Conservation (phyloP, 2,888 invertebrate species). For the Heteropelma amictum region DNA sequence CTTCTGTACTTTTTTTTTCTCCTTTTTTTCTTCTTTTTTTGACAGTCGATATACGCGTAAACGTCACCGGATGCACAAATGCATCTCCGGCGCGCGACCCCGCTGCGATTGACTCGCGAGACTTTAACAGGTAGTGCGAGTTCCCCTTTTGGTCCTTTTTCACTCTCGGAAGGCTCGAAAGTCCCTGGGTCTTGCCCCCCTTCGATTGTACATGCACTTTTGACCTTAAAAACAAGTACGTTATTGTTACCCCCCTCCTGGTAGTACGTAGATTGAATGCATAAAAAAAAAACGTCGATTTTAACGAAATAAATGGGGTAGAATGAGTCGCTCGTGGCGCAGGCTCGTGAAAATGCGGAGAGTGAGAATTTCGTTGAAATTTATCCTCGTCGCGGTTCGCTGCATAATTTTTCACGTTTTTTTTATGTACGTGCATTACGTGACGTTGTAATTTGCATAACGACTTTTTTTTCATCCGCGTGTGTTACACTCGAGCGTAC, state of each 20-base stretch:
- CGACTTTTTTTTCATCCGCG: not conserved
- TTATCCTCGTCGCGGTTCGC: too few species aligned
- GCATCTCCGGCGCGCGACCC: slow-evolving; percentile 33
- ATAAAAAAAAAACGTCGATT: too few species aligned
- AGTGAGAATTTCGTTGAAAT: too few species aligned
- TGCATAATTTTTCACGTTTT: not conserved
- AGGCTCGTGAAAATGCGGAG: too few species aligned
- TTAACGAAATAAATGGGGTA: too few species aligned
- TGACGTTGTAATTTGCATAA: not conserved
- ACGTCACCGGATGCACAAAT: slow-evolving; percentile 43
- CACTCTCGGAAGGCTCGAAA: slow-evolving; percentile 29
- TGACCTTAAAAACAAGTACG: not conserved
- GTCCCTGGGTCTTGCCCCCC: slow-evolving; percentile 22
- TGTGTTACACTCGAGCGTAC: not conserved
- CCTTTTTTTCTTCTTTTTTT: not conserved
- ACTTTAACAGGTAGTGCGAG: slow-evolving; percentile 45
- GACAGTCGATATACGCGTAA: not conserved
- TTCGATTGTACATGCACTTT: slow-evolving; percentile 30
- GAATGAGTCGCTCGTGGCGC: too few species aligned
- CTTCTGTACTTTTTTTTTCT: not conserved
- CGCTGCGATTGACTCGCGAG: slow-evolving; percentile 52
- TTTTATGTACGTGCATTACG: not conserved
- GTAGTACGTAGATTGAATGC: too few species aligned
- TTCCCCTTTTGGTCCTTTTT: slow-evolving; percentile 44
- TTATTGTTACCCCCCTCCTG: not conserved